Percentiles rank a stretch among this genome's conserved stretches.
These are phyloP conservation scores for Ascidia mentula DNA, from an alignment of 23 tunicate species.

Conservation along the genomic window DNA sequence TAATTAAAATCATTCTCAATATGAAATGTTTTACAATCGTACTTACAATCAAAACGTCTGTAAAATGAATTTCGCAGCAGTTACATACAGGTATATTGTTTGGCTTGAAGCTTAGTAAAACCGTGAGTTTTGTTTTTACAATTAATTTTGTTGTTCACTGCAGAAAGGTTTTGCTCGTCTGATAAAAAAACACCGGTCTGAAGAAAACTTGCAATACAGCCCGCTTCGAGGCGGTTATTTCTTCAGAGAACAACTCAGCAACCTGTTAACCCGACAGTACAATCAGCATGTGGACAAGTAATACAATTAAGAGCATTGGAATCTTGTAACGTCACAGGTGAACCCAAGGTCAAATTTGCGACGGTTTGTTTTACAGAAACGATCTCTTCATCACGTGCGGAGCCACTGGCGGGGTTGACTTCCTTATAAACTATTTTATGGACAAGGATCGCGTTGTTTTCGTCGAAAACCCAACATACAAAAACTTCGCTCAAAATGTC, in stretches of 20 bases:
- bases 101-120: too few relatives aligned
- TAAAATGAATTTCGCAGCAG: too few relatives aligned
- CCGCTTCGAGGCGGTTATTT: slow-evolving; percentile 6
- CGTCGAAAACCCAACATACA: slow-evolving; percentile 45
- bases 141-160: too few relatives aligned
- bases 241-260: slow-evolving; percentile 14
- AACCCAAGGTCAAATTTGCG: background rate
- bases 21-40: too few relatives aligned
- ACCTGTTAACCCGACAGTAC: slow-evolving; percentile 23
- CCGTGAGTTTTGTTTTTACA: too few relatives aligned
- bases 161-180: background rate
- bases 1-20: too few relatives aligned
- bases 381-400: slow-evolving; percentile 31
- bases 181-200: background rate
- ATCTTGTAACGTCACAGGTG: too few relatives aligned
- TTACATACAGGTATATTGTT: too few relatives aligned
- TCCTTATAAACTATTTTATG: slow-evolving; percentile 12
- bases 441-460: slow-evolving; percentile 14
- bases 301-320: too few relatives aligned
- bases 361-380: slow-evolving; percentile 28
- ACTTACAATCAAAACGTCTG: too few relatives aligned
- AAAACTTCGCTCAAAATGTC: background rate
- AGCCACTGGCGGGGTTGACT: slow-evolving; percentile 25
- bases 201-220: slow-evolving; percentile 34
- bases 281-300: slow-evolving; percentile 29